Base-by-base conservation (phyloP, 2,797 vertebrate species). In the Danio kyathit region DNA sequence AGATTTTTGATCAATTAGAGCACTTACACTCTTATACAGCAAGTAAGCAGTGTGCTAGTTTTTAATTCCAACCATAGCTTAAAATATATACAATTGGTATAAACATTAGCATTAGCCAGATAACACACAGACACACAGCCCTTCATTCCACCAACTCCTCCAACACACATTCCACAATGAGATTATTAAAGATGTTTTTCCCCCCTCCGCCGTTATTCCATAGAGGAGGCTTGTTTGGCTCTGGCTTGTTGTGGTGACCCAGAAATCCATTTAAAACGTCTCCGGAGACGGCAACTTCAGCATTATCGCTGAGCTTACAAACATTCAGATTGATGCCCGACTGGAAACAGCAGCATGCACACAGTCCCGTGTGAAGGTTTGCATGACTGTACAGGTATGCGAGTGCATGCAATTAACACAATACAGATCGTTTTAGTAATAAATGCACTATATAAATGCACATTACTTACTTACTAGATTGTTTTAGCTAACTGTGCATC, bases 211-310 rank as follows among this genome's bases (percentile, higher is more conserved):
- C 12, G 60, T 21, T 57, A 66, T 89, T 90, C 87, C 83, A 83
- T 79, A 84, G 79, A 85, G 88, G 81, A 85, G 73, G 3, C 64
- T 76, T 89, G 74, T 88, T 88, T 89, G 87, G 83, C 80, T 86
- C 16, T 19, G 51, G 76, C 72, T 76, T 86, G 76, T 85, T 85
- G 84, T 86, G 80, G 85, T 84, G 88, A 91, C 85, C 59, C 83
- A 89, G 81, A 90, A 88, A 89, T 91, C 87, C 90, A 89, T 83
- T 88, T 87, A 81, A 88, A 89, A 60, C 71, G 81, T 79, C 84
- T 86, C 83, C 49, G 6, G 75, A 74, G 83, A 81, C 46, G 6
- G 43, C 69, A 87, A 74, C 85, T 84, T 82, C 82, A 59, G 78
- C 71, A 76, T 65, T 87, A 73, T 82, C 83, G 83, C 79, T 76